Conservation (phyloP, 2,797 vertebrate genomes). For the Meda fulgida region DNA sequence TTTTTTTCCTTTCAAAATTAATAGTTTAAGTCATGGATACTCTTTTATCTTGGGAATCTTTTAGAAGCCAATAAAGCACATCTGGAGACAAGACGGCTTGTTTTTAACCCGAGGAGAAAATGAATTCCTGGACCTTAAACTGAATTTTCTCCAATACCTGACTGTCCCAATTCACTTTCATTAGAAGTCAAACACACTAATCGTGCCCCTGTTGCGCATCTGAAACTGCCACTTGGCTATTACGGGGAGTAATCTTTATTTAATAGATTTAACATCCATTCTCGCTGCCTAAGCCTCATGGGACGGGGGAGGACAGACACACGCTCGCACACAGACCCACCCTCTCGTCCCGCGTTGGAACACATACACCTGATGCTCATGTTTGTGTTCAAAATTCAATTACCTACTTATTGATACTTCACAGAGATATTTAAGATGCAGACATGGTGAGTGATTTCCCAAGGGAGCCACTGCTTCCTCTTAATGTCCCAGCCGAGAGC, state of each 20-base stretch:
- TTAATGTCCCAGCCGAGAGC: constrained; percentile 94
- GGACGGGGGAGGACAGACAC: constrained; percentile 75
- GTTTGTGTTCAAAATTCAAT: constrained; percentile 99
- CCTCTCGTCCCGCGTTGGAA: constrained; percentile 72
- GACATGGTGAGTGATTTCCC: constrained; percentile 99
- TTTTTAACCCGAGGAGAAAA: constrained; percentile 70
- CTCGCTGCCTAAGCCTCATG: constrained; percentile 88
- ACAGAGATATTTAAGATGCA: constrained; percentile 99
- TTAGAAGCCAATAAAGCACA: constrained; percentile 13
- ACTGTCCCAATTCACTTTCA: constrained; percentile 80
- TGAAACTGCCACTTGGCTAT: constrained; percentile 77
- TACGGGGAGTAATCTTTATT: constrained; percentile 98
- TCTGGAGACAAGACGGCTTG: constrained; percentile 57
- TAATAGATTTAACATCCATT: constrained; percentile 99
- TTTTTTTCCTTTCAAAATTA: background rate
- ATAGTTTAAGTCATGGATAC: background rate
- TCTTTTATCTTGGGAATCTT: background rate
- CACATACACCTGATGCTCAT: constrained; percentile 96
- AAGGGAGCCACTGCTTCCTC: constrained; percentile 94
- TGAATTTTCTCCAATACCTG: constrained; percentile 68
- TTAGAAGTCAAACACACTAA: constrained; percentile 82
- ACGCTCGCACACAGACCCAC: constrained; percentile 73
- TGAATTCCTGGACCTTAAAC: constrained; percentile 75
- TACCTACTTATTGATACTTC: constrained; percentile 99
- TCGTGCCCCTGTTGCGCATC: constrained; percentile 77